A percentile compares a stretch with the other conserved stretches of the same genome.
Evolutionary conservation across 2,113 vertebrate genomes (phyloP).

Genomic region (Corvus hawaiiensis): DNA sequence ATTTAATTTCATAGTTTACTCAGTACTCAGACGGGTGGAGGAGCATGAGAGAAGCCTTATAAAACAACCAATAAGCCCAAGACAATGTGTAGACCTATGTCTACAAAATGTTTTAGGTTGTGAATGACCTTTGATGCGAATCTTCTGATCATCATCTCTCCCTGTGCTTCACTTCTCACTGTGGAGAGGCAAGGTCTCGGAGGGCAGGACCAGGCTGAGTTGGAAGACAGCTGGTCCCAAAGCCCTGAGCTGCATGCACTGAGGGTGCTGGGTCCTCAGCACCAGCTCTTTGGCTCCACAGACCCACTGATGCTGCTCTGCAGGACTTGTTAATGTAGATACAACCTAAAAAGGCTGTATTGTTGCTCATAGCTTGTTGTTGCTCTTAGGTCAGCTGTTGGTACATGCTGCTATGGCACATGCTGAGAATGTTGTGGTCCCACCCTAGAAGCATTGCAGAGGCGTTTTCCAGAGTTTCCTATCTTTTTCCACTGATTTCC

Average conservation of each 20-base stretch:
- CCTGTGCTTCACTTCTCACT: not conserved
- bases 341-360: not conserved
- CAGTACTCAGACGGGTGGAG: not conserved
- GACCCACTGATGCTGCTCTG: not conserved
- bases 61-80: not conserved
- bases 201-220: not conserved
- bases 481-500: not conserved
- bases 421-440: not conserved
- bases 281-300: not conserved
- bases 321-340: not conserved
- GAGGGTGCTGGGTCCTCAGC: not conserved
- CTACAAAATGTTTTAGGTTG: not conserved
- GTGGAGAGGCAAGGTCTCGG: fast-evolving
- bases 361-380: not conserved
- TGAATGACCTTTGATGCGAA: fast-evolving
- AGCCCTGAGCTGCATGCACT: not conserved
- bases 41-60: not conserved
- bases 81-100: not conserved
- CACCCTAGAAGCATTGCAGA: not conserved
- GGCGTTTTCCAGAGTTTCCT: not conserved
- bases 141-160: not conserved
- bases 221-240: not conserved
- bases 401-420: not conserved
- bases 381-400: not conserved
- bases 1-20: not conserved